phyloP scores from a whole-genome alignment of 1,140 invertebrate genomes.

The roundworm (Caenorhabditis elegans) region DNA sequence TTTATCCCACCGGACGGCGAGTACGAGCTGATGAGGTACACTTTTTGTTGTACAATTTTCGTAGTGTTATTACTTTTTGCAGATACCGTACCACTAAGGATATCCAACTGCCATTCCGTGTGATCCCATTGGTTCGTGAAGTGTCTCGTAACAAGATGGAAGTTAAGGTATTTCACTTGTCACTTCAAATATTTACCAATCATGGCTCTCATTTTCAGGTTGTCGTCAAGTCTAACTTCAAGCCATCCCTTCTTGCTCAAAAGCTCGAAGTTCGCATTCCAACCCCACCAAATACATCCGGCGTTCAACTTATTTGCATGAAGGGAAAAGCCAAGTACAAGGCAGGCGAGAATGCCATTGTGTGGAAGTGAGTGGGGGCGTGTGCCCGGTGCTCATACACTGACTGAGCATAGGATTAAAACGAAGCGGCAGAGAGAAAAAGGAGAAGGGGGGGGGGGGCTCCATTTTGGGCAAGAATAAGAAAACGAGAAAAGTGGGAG shows the following conservation, averaged over 20 bases:
- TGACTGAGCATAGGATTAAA: neutral
- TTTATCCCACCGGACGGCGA: slow-evolving; percentile 99
- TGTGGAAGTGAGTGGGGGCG: slow-evolving; percentile 74
- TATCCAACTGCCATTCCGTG: slow-evolving; percentile 96
- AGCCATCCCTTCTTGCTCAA: slow-evolving; percentile 93
- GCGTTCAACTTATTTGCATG: slow-evolving; percentile 95
- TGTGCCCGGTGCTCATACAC: too few relatives aligned
- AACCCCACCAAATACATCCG: slow-evolving; percentile 95
- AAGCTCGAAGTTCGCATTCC: slow-evolving; percentile 97
- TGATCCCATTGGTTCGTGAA: slow-evolving; percentile 95
- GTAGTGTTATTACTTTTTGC: slow-evolving; percentile 39
- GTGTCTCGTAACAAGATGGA: slow-evolving; percentile 99
- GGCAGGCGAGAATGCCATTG: slow-evolving; percentile 98
- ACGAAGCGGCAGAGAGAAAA: neutral
- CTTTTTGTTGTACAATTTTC: neutral
- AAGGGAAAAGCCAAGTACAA: slow-evolving; percentile 99
- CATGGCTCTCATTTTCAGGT: slow-evolving; percentile 69
- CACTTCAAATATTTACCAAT: neutral
- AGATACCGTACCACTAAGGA: slow-evolving; percentile 99
- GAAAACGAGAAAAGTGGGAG: neutral
- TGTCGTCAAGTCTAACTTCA: slow-evolving; percentile 98
- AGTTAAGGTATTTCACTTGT: slow-evolving; percentile 75
- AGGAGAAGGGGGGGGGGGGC: neutral
- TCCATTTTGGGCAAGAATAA: neutral
- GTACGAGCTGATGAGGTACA: slow-evolving; percentile 96